Evolutionary conservation across 2,888 invertebrate genomes (phyloP).

Genomic region (Cataglyphis altisquamis): DNA sequence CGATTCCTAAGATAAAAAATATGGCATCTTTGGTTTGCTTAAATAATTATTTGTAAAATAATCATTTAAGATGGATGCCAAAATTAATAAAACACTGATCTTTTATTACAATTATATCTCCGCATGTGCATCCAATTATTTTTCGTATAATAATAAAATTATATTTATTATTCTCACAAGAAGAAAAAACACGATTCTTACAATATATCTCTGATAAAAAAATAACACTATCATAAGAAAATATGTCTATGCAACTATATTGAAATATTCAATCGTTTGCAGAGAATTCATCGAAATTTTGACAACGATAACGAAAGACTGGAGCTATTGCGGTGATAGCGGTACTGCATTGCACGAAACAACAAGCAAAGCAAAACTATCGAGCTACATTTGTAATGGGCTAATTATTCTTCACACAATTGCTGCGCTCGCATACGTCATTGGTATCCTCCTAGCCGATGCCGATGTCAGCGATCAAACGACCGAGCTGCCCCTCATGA

Average conservation of each 20-base stretch:
- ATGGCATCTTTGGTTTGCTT: neutral
- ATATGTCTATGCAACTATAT: neutral
- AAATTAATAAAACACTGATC: neutral
- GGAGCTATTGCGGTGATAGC: slow-evolving; percentile 7
- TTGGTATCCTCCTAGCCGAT: slow-evolving; percentile 29
- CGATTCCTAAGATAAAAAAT: neutral
- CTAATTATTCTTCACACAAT: slow-evolving; percentile 46
- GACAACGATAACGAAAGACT: slow-evolving; percentile 55
- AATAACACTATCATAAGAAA: neutral
- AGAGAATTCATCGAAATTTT: slow-evolving; percentile 53
- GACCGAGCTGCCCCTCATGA: slow-evolving; percentile 47
- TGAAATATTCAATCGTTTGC: slow-evolving; percentile 13
- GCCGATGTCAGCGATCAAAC: slow-evolving; percentile 28
- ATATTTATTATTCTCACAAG: neutral
- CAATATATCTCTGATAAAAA: neutral
- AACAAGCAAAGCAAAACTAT: slow-evolving; percentile 1
- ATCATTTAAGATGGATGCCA: neutral
- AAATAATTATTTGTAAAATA: neutral
- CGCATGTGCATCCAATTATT: neutral
- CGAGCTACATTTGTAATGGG: slow-evolving; percentile 38
- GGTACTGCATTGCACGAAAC: slow-evolving; percentile 15
- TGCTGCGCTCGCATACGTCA: slow-evolving; percentile 12
- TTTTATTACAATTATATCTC: neutral
- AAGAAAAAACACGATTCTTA: neutral
- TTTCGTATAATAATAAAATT: neutral